phyloP scores from a whole-genome alignment of 2,888 invertebrate genomes.

The Rhamphomyia laevipes region DNA sequence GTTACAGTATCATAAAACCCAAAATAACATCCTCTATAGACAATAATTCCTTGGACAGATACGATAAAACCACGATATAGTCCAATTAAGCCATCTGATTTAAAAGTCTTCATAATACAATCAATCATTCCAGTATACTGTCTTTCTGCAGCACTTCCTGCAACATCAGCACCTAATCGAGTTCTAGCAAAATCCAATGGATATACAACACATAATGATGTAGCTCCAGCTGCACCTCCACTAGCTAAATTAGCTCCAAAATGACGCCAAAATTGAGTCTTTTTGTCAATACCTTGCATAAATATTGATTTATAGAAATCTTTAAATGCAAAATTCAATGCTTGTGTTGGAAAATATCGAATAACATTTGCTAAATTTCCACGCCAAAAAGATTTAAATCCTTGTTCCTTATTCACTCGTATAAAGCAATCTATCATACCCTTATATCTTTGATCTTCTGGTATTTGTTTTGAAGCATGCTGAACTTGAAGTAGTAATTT shows the following conservation, averaged over 20 bases:
- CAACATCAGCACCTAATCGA: constrained; percentile 65
- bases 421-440: constrained; percentile 64
- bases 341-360: constrained; percentile 83
- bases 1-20: constrained; percentile 87
- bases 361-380: constrained; percentile 85
- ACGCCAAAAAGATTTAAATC: constrained; percentile 69
- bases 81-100: constrained; percentile 65
- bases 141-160: constrained; percentile 60
- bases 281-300: constrained; percentile 58
- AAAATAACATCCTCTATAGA: constrained; percentile 86
- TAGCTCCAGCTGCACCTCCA: constrained; percentile 83
- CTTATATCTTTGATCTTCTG: constrained; percentile 74
- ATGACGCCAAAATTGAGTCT: constrained; percentile 70
- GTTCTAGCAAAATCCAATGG: constrained; percentile 86
- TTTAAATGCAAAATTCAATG: constrained; percentile 83
- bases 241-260: constrained; percentile 74
- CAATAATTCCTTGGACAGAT: constrained; percentile 84
- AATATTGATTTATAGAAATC: constrained; percentile 64
- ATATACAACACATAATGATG: constrained; percentile 81
- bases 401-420: constrained; percentile 71
- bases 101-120: constrained; percentile 70
- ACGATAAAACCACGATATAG: constrained; percentile 83
- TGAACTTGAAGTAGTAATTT: constrained; percentile 84
- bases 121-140: constrained; percentile 78
- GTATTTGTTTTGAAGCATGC: constrained; percentile 72